These are phyloP conservation scores for Mycetomoellerius zeteki DNA, from an alignment of 1,140 invertebrate species.

Conservation along the genomic window DNA sequence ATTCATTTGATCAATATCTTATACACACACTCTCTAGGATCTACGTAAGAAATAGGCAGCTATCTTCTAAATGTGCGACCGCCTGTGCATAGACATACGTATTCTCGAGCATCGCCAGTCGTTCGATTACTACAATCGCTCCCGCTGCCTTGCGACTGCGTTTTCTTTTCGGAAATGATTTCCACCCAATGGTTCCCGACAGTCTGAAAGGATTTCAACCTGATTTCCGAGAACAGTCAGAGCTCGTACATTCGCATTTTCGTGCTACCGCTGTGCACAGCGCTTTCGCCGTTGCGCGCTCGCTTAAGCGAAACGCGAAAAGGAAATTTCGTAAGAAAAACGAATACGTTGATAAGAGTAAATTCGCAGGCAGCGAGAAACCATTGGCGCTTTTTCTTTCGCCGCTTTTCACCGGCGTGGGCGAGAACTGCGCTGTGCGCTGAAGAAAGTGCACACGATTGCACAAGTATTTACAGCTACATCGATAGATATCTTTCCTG, in stretches of 20 bases:
- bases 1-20: background rate
- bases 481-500: slow-evolving; percentile 9
- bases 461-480: background rate
- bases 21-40: background rate
- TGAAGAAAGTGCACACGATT: background rate
- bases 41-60: background rate
- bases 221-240: slow-evolving; percentile 61
- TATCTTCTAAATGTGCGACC: background rate
- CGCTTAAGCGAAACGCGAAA: slow-evolving; percentile 56
- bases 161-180: slow-evolving; percentile 63
- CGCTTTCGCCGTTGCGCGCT: slow-evolving; percentile 37
- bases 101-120: slow-evolving; percentile 52
- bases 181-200: slow-evolving; percentile 61
- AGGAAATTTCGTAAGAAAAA: slow-evolving; percentile 55
- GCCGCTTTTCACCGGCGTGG: background rate
- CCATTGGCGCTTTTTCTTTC: slow-evolving; percentile 8
- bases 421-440: background rate
- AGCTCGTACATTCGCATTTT: slow-evolving; percentile 49
- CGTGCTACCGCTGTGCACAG: slow-evolving; percentile 21
- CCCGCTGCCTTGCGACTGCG: slow-evolving; percentile 57
- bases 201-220: slow-evolving; percentile 61
- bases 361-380: slow-evolving; percentile 42
- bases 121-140: slow-evolving; percentile 75
- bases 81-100: background rate
- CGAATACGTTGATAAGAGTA: slow-evolving; percentile 55